Evolutionary conservation across 2,797 vertebrate species (phyloP), one percentile per base, ranked within the genome.

Genomic region (Geotrypetes seraphini): DNA sequence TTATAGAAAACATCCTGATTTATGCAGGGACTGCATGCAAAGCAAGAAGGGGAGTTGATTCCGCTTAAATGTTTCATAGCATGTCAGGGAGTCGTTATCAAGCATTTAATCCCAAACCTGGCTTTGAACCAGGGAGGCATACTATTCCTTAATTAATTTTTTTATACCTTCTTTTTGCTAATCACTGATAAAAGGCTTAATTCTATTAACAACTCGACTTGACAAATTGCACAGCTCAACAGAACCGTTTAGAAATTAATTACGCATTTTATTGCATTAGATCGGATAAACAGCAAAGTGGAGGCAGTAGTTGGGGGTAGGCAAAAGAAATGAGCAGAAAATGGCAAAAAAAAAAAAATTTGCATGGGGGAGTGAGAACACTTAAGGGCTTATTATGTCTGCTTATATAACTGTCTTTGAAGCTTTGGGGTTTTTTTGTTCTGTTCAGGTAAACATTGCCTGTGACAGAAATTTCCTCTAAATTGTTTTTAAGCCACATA

Each of bases 151-250:
- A 85, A 85, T 85, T 84, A 81, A 84, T 81, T 84, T 83, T 79
- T 55, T 71, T 79, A 68, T 81, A 69, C 78, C 78, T 73, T 80
- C 78, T 79, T 78, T 80, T 81, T 79, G 77, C 78, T 85, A 83
- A 85, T 85, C 79, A 30, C 79, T 83, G 78, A 85, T 84, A 85
- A 84, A 84, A 84, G 83, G 78, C 82, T 85, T 85, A 85, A 84
- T 85, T 85, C 82, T 83, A 83, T 84, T 84, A 85, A 80, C 78
- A 77, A 83, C 71, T 71, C 43, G 57, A 79, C 78, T 84, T 83
- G 79, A 84, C 81, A 83, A 84, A 85, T 81, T 85, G 78, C 75
- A 74, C 71, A 10, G 75, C 74, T 83, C 79, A 81, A 81, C 54
- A 11, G 74, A 79, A 79, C 69, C 69, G 31, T 83, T 85, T 83